Base-by-base conservation (phyloP, 1,140 invertebrate genomes). In the Drosophila santomea region DNA sequence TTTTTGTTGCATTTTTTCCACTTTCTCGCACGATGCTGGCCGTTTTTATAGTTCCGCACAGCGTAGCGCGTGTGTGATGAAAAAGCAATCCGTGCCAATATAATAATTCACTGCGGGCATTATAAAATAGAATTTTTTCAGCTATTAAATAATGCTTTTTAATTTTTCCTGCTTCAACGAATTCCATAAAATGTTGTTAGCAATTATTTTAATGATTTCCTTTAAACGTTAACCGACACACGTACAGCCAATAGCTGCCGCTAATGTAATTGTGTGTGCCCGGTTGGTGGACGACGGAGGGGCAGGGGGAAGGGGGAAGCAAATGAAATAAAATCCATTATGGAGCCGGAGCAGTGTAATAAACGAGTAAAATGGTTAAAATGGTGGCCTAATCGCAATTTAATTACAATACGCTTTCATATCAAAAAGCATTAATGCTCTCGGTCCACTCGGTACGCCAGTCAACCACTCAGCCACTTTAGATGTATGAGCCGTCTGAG, bases 381-480 rank as follows among this genome's bases (percentile, higher is more conserved):
- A 90, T 90, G 86, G 86, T 90, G 86, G 86, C 86, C 86, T 90
- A 90, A 90, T 90, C 86, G 86, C 86, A 90, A 90, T 90, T 90
- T 90, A 90, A 90, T 90, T 90, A 90, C 86, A 90, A 90, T 90
- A 86, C 81, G 86, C 85, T 90, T 89, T 89, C 85, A 89, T 89
- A 89, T 89, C 84, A 89, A 89, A 89, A 89, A 78, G 80, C 84
- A 89, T 89, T 89, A 89, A 84, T 89, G 84, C 83, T 50, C 67
- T 63, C 47, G 54, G 55, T 55, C 62, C 61, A 74, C 69, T 57
- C 54, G 45, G 35, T 54, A 28, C 61, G 45, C 64, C 60, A 74
- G 35, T 69, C 76, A 74, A 72, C 74, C 77, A 78, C 20, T 38
- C 61, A 61, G 73, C 20, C 63, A 68, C 58, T 61, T 43, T 43